Percentiles rank a stretch among this genome's conserved stretches.
Evolutionary conservation across 2,797 vertebrate species (phyloP).

Genomic region (Sebastes iracundus): DNA sequence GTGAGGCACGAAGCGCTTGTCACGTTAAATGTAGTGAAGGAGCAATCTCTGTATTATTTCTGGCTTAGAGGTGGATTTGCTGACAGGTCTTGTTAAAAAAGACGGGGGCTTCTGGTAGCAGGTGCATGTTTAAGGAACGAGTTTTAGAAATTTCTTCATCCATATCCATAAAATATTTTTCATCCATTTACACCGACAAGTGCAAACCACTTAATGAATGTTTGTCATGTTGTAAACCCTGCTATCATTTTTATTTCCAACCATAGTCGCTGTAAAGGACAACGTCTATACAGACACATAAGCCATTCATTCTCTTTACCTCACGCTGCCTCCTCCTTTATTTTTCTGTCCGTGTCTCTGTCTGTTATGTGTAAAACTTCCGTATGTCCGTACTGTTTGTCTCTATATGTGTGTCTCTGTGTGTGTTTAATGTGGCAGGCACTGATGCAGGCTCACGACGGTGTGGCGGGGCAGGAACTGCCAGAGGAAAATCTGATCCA

Average conservation of each 20-base stretch:
- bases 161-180: neutral
- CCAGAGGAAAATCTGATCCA: conserved; percentile 85
- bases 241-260: conserved; percentile 1
- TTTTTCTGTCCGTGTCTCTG: conserved; percentile 25
- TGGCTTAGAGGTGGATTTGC: conserved; percentile 41
- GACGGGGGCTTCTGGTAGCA: conserved; percentile 14
- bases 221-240: neutral
- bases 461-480: conserved; percentile 90
- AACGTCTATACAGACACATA: neutral
- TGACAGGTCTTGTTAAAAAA: conserved; percentile 57
- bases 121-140: conserved; percentile 14
- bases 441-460: conserved; percentile 93
- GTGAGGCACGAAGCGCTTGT: conserved; percentile 47
- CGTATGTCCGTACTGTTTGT: conserved; percentile 24
- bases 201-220: neutral
- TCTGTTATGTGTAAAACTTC: conserved; percentile 10
- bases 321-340: conserved; percentile 30
- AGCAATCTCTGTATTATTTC: conserved; percentile 54
- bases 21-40: conserved; percentile 61
- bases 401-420: conserved; percentile 10
- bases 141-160: neutral
- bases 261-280: neutral
- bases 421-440: conserved; percentile 81
- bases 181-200: neutral
- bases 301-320: neutral